phyloP scores from a whole-genome alignment of 2,113 vertebrate species.

The Sterrhoptilus dennistouni region DNA sequence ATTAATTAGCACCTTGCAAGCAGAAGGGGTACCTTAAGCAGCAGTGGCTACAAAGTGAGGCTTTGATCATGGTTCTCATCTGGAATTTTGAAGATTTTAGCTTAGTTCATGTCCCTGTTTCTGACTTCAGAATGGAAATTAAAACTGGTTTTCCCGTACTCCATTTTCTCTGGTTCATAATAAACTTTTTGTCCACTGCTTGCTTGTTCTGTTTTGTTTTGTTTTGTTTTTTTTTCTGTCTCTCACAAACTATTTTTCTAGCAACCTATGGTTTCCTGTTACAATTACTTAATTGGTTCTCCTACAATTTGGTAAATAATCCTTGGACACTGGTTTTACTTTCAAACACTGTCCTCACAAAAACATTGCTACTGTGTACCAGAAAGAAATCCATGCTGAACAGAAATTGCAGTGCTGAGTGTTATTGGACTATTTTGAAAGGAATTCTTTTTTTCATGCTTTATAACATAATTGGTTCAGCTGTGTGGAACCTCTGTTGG shows the following conservation, averaged over 20 bases:
- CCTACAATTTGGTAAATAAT: neutral
- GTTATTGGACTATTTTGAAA: neutral
- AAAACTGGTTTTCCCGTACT: neutral
- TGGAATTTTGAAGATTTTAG: neutral
- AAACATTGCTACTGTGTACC: neutral
- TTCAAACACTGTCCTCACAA: neutral
- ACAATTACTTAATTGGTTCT: neutral
- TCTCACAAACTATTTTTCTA: neutral
- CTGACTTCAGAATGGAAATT: neutral
- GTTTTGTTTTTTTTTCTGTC: neutral
- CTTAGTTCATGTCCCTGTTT: neutral
- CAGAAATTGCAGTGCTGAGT: neutral
- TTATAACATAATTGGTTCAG: neutral
- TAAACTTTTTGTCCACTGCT: neutral
- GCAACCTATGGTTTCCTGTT: neutral
- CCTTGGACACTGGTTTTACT: neutral
- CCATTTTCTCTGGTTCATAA: neutral
- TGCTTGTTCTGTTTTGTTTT: neutral
- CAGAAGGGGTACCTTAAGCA: neutral
- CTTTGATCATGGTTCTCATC: neutral
- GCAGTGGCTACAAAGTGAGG: neutral
- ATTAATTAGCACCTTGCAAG: neutral
- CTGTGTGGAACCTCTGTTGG: neutral
- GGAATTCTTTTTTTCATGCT: neutral
- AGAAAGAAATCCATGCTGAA: neutral